Evolutionary conservation across 2,797 vertebrate species (phyloP).

Genomic region (Gila robusta): DNA sequence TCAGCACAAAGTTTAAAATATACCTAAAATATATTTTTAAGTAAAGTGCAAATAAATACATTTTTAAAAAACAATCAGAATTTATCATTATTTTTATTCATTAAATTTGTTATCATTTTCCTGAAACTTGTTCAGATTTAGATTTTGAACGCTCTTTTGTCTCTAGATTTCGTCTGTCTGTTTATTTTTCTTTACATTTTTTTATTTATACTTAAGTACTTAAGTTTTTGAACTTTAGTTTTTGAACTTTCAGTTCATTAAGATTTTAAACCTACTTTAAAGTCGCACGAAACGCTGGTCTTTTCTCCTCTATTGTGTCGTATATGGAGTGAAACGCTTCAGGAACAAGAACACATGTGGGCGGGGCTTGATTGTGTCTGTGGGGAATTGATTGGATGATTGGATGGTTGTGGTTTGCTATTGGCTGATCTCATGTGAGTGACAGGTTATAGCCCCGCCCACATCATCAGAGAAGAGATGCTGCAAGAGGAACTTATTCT

Average conservation of each 20-base stretch:
- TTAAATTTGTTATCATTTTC: background rate
- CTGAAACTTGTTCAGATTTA: background rate
- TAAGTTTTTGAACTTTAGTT: background rate
- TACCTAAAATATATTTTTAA: no score
- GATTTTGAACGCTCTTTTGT: background rate
- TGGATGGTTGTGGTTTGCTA: background rate
- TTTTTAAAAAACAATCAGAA: no score
- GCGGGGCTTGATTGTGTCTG: background rate
- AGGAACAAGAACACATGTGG: background rate
- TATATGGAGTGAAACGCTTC: background rate
- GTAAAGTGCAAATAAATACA: no score
- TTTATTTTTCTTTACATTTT: background rate
- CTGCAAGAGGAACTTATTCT: background rate
- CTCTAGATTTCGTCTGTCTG: background rate
- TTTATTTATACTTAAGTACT: no score
- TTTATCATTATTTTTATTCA: background rate
- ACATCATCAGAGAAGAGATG: no score
- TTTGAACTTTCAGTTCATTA: background rate
- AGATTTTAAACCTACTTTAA: background rate
- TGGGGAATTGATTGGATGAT: background rate
- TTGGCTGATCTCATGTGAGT: background rate
- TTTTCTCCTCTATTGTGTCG: background rate
- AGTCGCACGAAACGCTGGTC: background rate
- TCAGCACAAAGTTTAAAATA: no score
- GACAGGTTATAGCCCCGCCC: no score